These are phyloP conservation scores for Ichneumon xanthorius DNA, from an alignment of 2,888 invertebrate species.

Conservation along the genomic window DNA sequence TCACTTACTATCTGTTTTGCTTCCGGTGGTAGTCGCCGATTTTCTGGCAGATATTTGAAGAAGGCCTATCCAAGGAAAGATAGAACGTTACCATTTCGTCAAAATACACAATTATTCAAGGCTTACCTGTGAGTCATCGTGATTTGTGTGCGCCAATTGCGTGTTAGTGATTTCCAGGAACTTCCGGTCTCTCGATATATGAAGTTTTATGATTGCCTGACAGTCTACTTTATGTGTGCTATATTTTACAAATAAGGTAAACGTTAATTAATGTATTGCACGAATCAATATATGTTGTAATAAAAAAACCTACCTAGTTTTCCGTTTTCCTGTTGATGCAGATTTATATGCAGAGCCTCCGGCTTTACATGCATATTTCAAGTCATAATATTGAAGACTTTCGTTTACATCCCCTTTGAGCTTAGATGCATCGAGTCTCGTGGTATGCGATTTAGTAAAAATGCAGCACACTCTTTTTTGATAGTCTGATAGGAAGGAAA, in stretches of 20 bases:
- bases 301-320: not conserved
- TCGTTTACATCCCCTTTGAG: not conserved
- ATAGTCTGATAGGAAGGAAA: not conserved
- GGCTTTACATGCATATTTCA: not conserved
- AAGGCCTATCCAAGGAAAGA: not conserved
- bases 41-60: slow-evolving; percentile 2
- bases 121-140: not conserved
- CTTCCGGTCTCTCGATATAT: not conserved
- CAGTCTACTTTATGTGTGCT: not conserved
- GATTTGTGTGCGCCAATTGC: not conserved
- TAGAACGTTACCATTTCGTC: not conserved
- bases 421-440: not conserved
- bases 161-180: not conserved
- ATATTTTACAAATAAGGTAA: not conserved
- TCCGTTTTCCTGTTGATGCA: not conserved
- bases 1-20: not conserved
- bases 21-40: not conserved
- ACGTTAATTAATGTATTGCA: not conserved
- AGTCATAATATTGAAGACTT: not conserved
- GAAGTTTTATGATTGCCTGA: not conserved
- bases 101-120: not conserved
- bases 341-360: not conserved
- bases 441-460: not conserved
- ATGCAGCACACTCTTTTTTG: not conserved
- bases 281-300: too few relatives aligned